Evolutionary conservation across 1,140 invertebrate species (phyloP).

Genomic region (Apis cerana): DNA sequence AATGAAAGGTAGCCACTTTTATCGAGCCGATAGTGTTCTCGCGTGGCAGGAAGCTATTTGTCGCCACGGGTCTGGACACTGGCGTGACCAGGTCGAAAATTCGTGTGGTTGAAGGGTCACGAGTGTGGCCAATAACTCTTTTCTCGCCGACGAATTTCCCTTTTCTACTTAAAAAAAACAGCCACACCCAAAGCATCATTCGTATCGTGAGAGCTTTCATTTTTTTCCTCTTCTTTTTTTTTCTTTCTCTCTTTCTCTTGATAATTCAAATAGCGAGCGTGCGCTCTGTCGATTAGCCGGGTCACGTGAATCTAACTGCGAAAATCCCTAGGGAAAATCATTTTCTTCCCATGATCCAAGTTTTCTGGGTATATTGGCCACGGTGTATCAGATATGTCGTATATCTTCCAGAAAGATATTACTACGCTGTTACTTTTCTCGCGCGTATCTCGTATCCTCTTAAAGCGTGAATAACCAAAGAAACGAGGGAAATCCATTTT

Average conservation of each 20-base stretch:
- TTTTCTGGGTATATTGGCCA: neutral
- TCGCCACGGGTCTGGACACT: neutral
- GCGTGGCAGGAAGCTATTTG: slow-evolving; percentile 15
- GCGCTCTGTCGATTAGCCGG: slow-evolving; percentile 11
- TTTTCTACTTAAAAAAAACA: neutral
- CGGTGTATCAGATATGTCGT: neutral
- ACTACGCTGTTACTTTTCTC: slow-evolving; percentile 10
- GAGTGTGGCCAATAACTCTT: slow-evolving; percentile 1
- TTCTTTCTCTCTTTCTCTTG: too few relatives aligned
- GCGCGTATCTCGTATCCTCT: neutral
- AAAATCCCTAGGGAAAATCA: slow-evolving; percentile 1
- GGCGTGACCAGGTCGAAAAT: slow-evolving; percentile 19
- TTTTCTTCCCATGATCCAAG: neutral
- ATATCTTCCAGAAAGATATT: slow-evolving; percentile 22
- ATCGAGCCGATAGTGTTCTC: slow-evolving; percentile 5
- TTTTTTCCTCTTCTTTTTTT: neutral
- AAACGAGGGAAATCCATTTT: neutral
- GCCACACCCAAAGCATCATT: neutral
- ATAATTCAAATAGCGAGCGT: neutral
- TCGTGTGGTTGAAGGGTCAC: neutral
- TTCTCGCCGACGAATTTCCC: neutral
- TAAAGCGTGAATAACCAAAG: neutral
- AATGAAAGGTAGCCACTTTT: neutral
- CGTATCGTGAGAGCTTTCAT: neutral
- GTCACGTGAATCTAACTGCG: slow-evolving; percentile 21